A percentile compares a stretch with the other conserved stretches of the same genome.
phyloP scores from a whole-genome alignment of 2,113 vertebrate species.

The Aplodontia rufa region DNA sequence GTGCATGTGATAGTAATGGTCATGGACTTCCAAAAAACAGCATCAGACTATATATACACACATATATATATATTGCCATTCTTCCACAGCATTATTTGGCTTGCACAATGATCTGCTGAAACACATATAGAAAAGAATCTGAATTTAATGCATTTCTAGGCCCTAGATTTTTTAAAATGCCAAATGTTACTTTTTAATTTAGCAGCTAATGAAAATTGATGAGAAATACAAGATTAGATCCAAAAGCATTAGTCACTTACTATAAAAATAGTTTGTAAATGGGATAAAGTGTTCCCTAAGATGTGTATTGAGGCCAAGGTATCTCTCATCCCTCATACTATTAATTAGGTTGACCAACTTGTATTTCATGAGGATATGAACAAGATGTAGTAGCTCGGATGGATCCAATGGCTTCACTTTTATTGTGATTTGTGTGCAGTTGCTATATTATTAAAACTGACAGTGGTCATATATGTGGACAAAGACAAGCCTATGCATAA shows the following conservation, averaged over 20 bases:
- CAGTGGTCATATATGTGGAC: background rate
- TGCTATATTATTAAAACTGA: background rate
- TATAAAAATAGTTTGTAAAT: background rate
- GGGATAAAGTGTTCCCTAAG: background rate
- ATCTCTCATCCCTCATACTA: background rate
- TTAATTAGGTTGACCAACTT: background rate
- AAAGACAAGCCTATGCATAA: background rate
- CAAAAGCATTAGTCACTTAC: background rate
- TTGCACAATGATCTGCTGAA: background rate
- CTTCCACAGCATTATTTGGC: background rate
- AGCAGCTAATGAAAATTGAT: background rate
- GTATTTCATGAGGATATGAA: background rate
- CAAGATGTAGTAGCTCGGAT: background rate
- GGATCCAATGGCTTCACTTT: background rate
- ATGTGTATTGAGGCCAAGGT: background rate
- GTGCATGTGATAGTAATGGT: background rate
- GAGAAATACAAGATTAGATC: background rate
- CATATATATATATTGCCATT: too few relatives aligned
- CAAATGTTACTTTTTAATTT: background rate
- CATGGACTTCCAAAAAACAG: background rate
- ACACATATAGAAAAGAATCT: background rate
- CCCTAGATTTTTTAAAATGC: background rate
- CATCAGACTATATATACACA: background rate
- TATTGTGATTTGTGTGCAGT: background rate
- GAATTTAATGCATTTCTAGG: background rate